These are phyloP conservation scores for Bombus difficillimus DNA, from an alignment of 1,140 invertebrate genomes.

Conservation along the genomic window DNA sequence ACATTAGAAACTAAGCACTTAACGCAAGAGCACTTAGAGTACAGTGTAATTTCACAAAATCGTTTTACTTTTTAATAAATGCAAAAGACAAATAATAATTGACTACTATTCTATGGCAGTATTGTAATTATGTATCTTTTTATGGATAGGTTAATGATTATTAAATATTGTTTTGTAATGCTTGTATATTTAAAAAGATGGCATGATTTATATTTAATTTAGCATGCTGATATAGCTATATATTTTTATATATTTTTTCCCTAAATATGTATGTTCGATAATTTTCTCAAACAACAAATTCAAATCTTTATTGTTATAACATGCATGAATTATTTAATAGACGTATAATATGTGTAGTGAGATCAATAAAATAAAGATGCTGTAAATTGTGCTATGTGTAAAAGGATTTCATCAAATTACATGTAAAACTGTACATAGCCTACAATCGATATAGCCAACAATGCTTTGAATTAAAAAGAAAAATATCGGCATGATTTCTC, in stretches of 20 bases:
- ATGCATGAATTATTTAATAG: conserved; percentile 30
- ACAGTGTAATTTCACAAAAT: conserved; percentile 58
- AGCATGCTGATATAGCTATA: conserved; percentile 29
- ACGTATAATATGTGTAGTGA: conserved; percentile 22
- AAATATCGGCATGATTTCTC: conserved; percentile 33
- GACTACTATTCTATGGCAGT: conserved; percentile 52
- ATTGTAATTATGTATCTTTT: conserved; percentile 37
- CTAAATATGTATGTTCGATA: background rate
- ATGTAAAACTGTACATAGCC: conserved; percentile 22
- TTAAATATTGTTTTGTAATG: conserved; percentile 26
- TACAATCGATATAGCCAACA: conserved; percentile 19
- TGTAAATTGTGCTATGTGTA: conserved; percentile 28
- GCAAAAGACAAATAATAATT: conserved; percentile 61
- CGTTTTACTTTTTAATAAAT: conserved; percentile 70
- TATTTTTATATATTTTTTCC: conserved; percentile 10
- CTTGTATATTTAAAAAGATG: conserved; percentile 24
- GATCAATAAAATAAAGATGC: conserved; percentile 18
- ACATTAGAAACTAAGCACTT: conserved; percentile 78
- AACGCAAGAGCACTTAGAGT: conserved; percentile 60
- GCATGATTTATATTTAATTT: conserved; percentile 33
- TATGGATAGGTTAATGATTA: background rate
- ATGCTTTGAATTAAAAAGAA: conserved; percentile 10
- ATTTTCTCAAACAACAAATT: background rate
- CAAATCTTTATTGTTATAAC: conserved; percentile 31
- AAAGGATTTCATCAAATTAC: conserved; percentile 2